phyloP scores from a whole-genome alignment of 2,888 invertebrate genomes.

The Phrixothrix hirtus region DNA sequence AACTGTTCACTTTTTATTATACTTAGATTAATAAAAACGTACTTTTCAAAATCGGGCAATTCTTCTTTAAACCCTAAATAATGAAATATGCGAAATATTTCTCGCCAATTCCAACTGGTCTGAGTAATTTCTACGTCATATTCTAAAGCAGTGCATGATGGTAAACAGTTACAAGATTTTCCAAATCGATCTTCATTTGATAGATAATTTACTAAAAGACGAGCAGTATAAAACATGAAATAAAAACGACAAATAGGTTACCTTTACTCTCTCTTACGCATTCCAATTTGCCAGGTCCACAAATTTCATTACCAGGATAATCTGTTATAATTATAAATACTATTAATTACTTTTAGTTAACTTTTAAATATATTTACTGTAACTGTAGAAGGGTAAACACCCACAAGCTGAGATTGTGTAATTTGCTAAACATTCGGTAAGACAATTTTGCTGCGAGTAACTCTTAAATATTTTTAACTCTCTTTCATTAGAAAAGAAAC shows the following conservation, averaged over 20 bases:
- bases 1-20: too few relatives aligned
- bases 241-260: neutral
- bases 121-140: slow-evolving; percentile 4
- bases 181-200: too few relatives aligned
- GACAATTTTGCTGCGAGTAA: too few relatives aligned
- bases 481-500: slow-evolving; percentile 40
- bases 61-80: too few relatives aligned
- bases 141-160: too few relatives aligned
- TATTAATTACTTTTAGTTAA: too few relatives aligned
- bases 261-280: slow-evolving; percentile 1
- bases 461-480: slow-evolving; percentile 35
- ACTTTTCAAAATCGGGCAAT: too few relatives aligned
- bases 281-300: neutral
- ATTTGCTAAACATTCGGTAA: too few relatives aligned
- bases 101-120: slow-evolving; percentile 1
- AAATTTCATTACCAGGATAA: neutral
- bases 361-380: neutral
- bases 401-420: neutral
- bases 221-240: neutral
- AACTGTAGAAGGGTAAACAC: neutral
- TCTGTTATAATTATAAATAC: neutral
- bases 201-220: slow-evolving; percentile 1
- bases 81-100: slow-evolving; percentile 1
- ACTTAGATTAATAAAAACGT: too few relatives aligned
- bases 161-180: neutral